Evolutionary conservation across 2,888 invertebrate species (phyloP), one percentile per base, ranked within the genome.

Genomic region (Brassicogethes aeneus): DNA sequence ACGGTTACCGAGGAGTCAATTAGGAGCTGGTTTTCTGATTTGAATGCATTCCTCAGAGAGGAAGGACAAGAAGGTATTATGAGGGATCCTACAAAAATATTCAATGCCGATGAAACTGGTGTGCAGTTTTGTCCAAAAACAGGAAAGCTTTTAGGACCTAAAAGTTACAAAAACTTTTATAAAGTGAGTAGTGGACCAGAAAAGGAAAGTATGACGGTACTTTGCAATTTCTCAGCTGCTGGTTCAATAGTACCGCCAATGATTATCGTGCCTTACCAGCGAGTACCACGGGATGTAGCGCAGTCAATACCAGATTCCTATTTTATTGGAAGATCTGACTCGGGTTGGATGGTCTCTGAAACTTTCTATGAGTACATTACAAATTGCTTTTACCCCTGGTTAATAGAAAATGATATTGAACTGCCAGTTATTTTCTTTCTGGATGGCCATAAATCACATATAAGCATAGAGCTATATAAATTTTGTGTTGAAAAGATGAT

Each of bases 401-500:
- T n/a, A n/a, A n/a, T n/a, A n/a, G n/a, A n/a, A n/a, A n/a, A n/a
- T n/a, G n/a, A n/a, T n/a, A n/a, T n/a, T n/a, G n/a, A n/a, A n/a
- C n/a, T n/a, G n/a, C n/a, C n/a, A n/a, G n/a, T n/a, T n/a, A n/a
- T n/a, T n/a, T n/a, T n/a, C n/a, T n/a, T n/a, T n/a, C n/a, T n/a
- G n/a, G n/a, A n/a, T n/a, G n/a, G n/a, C n/a, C n/a, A n/a, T n/a
- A n/a, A n/a, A n/a, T 47, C 42, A 5, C 47, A 51, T 17, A 32
- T 50, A 2, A 47, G 32, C n/a, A 31, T 40, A 13, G 37, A 46
- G 17, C 32, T 45, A 12, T 29, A 15, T 15, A 37, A 49, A 10
- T 54, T 52, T 36, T 60, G 59, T 38, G 17, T 37, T 17, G 40
- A 54, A 16, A 43, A 55, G n/a, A 13, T 43, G 40, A 60, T 60